phyloP scores from a whole-genome alignment of 2,113 vertebrate species.

The rabbit (Oryctolagus cuniculus) region DNA sequence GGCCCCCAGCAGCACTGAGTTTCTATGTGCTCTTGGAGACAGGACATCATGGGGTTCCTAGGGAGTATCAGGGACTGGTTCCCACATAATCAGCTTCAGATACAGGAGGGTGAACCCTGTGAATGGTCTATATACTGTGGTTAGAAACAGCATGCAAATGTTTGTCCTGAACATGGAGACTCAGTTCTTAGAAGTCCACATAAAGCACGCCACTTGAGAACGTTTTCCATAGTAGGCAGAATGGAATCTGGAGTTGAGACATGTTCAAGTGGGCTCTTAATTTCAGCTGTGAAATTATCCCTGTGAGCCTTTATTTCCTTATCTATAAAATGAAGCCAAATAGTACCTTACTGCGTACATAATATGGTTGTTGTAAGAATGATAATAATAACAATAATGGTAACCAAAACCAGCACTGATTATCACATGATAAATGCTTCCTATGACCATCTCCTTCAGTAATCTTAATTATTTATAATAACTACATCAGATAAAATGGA shows the following conservation, averaged over 20 bases:
- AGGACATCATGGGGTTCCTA: neutral
- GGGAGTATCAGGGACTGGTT: accelerated
- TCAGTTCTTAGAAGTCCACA: neutral
- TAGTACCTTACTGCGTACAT: neutral
- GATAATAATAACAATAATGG: neutral
- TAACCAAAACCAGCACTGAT: neutral
- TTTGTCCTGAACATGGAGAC: neutral
- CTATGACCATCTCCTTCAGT: neutral
- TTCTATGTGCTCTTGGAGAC: neutral
- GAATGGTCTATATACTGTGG: neutral
- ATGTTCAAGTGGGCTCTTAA: slow-evolving; percentile 3
- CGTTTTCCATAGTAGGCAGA: neutral
- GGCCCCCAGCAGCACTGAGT: too few relatives aligned
- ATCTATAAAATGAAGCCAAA: neutral
- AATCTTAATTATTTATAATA: slow-evolving; percentile 54
- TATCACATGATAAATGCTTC: neutral
- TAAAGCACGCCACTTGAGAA: neutral
- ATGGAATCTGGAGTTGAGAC: neutral
- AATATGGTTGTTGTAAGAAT: neutral
- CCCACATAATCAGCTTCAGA: neutral
- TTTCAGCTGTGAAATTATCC: slow-evolving; percentile 19
- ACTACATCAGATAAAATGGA: neutral
- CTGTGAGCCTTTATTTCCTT: neutral
- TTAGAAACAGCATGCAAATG: neutral
- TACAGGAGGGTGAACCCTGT: neutral